Percentiles rank a stretch among this genome's conserved stretches.
These are phyloP conservation scores for Melanitta fusca DNA, from an alignment of 2,797 vertebrate genomes.

Conservation along the genomic window DNA sequence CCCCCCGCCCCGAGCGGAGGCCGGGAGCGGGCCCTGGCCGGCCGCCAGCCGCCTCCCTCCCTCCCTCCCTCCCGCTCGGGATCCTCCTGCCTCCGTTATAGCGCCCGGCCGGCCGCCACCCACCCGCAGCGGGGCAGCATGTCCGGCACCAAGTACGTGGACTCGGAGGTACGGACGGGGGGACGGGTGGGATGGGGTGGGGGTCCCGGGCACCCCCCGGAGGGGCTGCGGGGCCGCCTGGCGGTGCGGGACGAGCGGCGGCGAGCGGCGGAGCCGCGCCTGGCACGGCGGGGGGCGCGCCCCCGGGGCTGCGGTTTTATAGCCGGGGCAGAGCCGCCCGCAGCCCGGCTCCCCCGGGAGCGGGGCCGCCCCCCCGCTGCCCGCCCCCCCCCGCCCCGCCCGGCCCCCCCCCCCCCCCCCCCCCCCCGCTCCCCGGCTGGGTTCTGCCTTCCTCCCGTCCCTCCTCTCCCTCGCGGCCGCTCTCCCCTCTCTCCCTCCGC, in stretches of 20 bases:
- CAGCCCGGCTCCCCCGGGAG: neutral
- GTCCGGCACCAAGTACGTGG: slow-evolving; percentile 93
- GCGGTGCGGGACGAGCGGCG: slow-evolving; percentile 36
- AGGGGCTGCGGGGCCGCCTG: neutral
- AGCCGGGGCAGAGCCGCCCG: slow-evolving; percentile 76
- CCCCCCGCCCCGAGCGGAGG: neutral
- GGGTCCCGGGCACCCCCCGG: neutral
- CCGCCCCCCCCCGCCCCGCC: neutral
- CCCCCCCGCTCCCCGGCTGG: neutral
- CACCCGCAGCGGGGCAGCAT: slow-evolving; percentile 82
- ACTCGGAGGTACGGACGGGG: slow-evolving; percentile 86
- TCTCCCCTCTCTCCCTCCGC: neutral
- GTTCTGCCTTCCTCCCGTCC: neutral
- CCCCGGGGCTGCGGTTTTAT: slow-evolving; percentile 79
- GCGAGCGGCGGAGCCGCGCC: slow-evolving; percentile 71
- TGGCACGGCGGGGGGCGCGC: slow-evolving; percentile 81
- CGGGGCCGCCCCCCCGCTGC: neutral
- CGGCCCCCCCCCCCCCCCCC: neutral
- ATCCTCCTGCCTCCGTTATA: slow-evolving; percentile 80
- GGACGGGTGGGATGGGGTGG: neutral
- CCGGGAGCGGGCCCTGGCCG: slow-evolving; percentile 75
- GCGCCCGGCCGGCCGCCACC: slow-evolving; percentile 66
- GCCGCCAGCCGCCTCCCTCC: slow-evolving; percentile 76
- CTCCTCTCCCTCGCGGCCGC: neutral
- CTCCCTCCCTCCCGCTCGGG: slow-evolving; percentile 64